Evolutionary conservation across 2,888 invertebrate species (phyloP).

Genomic region (Volucella inflata): DNA sequence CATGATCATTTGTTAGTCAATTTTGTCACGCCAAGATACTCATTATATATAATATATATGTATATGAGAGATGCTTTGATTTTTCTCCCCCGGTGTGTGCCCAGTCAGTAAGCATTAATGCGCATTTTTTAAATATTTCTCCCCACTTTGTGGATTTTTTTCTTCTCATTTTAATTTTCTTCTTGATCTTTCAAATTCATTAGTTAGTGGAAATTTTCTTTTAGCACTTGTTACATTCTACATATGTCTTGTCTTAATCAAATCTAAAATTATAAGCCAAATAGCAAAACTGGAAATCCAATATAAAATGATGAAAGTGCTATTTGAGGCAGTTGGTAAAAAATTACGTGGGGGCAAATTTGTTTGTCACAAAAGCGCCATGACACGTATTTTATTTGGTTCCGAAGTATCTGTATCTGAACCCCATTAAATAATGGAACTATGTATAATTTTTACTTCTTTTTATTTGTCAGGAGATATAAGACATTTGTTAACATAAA

Average conservation of each 20-base stretch:
- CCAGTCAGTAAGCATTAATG: constrained; percentile 33
- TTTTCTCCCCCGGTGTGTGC: constrained; percentile 1
- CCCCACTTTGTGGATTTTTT: background rate
- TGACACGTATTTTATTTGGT: no score
- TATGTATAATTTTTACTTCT: no score
- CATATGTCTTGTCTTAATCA: constrained; percentile 13
- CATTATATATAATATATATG: constrained; percentile 58
- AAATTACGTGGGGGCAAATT: constrained; percentile 8
- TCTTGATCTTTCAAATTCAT: constrained; percentile 13
- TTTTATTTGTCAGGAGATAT: no score
- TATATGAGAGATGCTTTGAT: constrained; percentile 53
- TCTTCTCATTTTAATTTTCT: background rate
- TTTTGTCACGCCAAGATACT: constrained; percentile 72
- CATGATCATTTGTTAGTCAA: constrained; percentile 71
- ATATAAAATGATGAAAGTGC: constrained; percentile 34
- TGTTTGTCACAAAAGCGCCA: background rate
- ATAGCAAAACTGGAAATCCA: constrained; percentile 10
- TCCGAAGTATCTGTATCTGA: no score
- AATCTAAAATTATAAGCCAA: constrained; percentile 33
- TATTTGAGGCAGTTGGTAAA: background rate
- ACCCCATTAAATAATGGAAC: no score
- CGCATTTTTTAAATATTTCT: constrained; percentile 59
- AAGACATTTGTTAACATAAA: no score
- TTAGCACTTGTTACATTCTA: constrained; percentile 29
- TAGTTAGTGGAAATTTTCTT: constrained; percentile 13